Conservation (phyloP, 1,140 invertebrate species). For the Tetranychus cinnabarinus region DNA sequence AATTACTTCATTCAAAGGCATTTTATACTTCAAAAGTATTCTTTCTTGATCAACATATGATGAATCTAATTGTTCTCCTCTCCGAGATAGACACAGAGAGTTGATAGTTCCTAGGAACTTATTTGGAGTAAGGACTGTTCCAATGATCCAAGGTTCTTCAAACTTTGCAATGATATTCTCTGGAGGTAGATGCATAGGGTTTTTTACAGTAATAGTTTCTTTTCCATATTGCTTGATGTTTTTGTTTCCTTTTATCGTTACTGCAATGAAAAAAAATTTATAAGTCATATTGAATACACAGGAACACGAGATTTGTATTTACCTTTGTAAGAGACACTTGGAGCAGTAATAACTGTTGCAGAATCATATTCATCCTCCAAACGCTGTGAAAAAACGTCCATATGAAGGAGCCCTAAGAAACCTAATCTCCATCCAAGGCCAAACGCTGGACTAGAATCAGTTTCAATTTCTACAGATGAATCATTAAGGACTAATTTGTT, state of each 20-base stretch:
- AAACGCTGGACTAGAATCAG: slow-evolving; percentile 65
- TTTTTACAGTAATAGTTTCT: slow-evolving; percentile 47
- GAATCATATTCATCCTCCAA: slow-evolving; percentile 68
- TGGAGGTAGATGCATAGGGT: slow-evolving; percentile 54
- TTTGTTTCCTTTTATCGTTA: slow-evolving; percentile 39
- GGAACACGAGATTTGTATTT: slow-evolving; percentile 12
- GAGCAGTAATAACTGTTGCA: slow-evolving; percentile 66
- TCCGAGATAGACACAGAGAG: slow-evolving; percentile 31
- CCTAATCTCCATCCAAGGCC: slow-evolving; percentile 82
- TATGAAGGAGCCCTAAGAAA: slow-evolving; percentile 76
- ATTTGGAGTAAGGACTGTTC: slow-evolving; percentile 67
- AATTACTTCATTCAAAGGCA: slow-evolving; percentile 80
- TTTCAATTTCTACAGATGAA: slow-evolving; percentile 49
- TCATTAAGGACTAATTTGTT: slow-evolving; percentile 84
- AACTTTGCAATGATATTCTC: slow-evolving; percentile 38
- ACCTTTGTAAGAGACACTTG: slow-evolving; percentile 72
- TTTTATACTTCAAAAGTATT: slow-evolving; percentile 49
- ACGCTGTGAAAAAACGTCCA: slow-evolving; percentile 85
- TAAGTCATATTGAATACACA: background rate
- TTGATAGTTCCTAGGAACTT: slow-evolving; percentile 22
- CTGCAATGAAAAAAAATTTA: slow-evolving; percentile 12
- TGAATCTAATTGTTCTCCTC: slow-evolving; percentile 47
- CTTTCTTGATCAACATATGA: slow-evolving; percentile 55
- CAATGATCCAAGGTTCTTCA: slow-evolving; percentile 64
- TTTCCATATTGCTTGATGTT: slow-evolving; percentile 39